phyloP scores from a whole-genome alignment of 2,888 invertebrate species.

The Eugnorisma glareosa region DNA sequence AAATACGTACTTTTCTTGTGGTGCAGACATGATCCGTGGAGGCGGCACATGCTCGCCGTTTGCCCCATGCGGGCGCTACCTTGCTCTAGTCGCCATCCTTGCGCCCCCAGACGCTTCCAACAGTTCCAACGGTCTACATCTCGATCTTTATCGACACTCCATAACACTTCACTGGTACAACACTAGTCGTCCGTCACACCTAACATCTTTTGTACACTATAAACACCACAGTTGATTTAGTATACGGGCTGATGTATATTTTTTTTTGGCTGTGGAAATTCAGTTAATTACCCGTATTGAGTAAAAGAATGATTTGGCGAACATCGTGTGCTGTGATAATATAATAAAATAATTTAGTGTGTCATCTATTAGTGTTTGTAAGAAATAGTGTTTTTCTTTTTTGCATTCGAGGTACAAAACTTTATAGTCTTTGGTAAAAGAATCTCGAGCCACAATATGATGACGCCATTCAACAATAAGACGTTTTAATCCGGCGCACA shows the following conservation, averaged over 20 bases:
- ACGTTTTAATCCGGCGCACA: slow-evolving; percentile 31
- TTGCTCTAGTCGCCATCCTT: slow-evolving; percentile 83
- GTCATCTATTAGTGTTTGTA: slow-evolving; percentile 31
- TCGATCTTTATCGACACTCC: slow-evolving; percentile 73
- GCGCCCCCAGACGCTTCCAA: slow-evolving; percentile 74
- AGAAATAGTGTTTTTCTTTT: slow-evolving; percentile 6
- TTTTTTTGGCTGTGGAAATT: slow-evolving; percentile 29
- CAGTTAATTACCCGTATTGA: slow-evolving; percentile 41
- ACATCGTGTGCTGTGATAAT: slow-evolving; percentile 1
- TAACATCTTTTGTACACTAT: slow-evolving; percentile 72
- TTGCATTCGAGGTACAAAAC: too few relatives aligned
- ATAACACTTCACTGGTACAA: slow-evolving; percentile 79
- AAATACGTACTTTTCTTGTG: slow-evolving; percentile 93
- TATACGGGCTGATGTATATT: slow-evolving; percentile 70
- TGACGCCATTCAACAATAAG: slow-evolving; percentile 34
- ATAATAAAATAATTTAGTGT: slow-evolving; percentile 25
- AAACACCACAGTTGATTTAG: slow-evolving; percentile 70
- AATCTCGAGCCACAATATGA: slow-evolving; percentile 22
- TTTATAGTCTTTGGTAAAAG: too few relatives aligned
- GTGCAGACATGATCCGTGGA: slow-evolving; percentile 93
- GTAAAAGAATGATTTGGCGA: slow-evolving; percentile 15
- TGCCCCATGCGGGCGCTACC: slow-evolving; percentile 93
- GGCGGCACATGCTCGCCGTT: slow-evolving; percentile 95
- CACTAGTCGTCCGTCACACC: slow-evolving; percentile 68
- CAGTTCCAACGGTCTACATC: slow-evolving; percentile 73